Base-by-base conservation (phyloP, 2,888 invertebrate genomes). In the Campoplex nolae region DNA sequence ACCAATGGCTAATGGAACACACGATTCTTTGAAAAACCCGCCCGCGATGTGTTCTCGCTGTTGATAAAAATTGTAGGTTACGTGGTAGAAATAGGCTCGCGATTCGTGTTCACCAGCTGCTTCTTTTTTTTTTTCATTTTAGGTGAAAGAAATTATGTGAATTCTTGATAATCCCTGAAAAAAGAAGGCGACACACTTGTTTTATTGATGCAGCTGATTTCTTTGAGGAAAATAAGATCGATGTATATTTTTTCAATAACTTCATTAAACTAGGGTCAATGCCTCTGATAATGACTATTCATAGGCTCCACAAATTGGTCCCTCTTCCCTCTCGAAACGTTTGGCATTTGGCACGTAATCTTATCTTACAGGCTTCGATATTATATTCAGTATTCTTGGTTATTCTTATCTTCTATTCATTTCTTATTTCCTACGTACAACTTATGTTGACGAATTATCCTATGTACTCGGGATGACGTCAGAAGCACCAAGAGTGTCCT, bases 1-100 rank as follows among this genome's bases (percentile, higher is more conserved):
- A 45, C 48, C 32, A 80, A 70, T 76, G 48, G 75, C 76, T 81
- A 81, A 85, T 73, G 71, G 65, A 62, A 56, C 65, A 77, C 73
- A 71, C 85, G 56, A 73, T 77, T 85, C 81, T 73, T 38, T 73
- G 81, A 77, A 77, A 73, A 54, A 76, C 45, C 42, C 23, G 23
- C 23, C n/a, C 32, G 35, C 38, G 38, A 6, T 38, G 56, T 77
- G 54, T 56, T 18, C 54, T 56, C 45, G 56, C 38, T 13, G 28
- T 32, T 51, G 84, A 80, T 75, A 74, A 45, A 56, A 62, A 75
- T 83, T 65, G 62, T 35, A n/a, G 13, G 71, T 71, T 28, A 75
- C 51, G 16, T 7, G 23, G 28, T 3, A 62, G 18, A 54, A 71
- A 70, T 67, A 45, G 32, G 48, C 6, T 23, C 32, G 38, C 48